Evolutionary conservation across 2,888 invertebrate genomes (phyloP).

Genomic region (Trypoxylon attenuatum): DNA sequence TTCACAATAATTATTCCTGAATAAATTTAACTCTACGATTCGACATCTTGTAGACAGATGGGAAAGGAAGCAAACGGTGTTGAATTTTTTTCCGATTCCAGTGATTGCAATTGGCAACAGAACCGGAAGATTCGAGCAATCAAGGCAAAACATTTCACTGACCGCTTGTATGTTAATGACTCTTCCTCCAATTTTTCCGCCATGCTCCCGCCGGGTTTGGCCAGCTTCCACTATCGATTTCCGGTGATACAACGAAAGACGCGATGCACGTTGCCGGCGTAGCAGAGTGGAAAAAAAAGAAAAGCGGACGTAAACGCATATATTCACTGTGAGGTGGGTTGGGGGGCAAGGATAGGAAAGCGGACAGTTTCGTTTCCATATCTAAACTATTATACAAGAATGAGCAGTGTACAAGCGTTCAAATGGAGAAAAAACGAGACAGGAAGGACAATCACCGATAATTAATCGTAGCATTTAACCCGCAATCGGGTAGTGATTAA

Average conservation of each 20-base stretch:
- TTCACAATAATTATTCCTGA: too few species aligned
- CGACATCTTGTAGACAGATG: too few species aligned
- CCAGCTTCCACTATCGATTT: constrained; percentile 27
- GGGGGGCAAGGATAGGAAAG: too few species aligned
- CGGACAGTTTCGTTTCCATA: not conserved
- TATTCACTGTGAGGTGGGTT: constrained; percentile 18
- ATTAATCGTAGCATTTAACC: constrained; percentile 2
- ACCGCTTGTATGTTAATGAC: too few species aligned
- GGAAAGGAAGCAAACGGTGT: too few species aligned
- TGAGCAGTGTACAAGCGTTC: not conserved
- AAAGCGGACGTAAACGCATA: constrained; percentile 6
- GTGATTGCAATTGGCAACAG: too few species aligned
- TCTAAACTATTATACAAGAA: not conserved
- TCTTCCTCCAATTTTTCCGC: constrained; percentile 1
- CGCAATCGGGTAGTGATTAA: not conserved
- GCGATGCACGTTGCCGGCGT: not conserved
- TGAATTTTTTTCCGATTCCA: too few species aligned
- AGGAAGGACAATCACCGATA: not conserved
- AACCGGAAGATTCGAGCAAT: too few species aligned
- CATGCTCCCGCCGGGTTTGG: constrained; percentile 5
- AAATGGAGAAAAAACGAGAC: not conserved
- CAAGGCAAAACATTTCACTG: too few species aligned
- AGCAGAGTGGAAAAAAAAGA: not conserved
- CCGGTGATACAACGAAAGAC: not conserved
- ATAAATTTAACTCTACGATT: too few species aligned